Conservation (phyloP, 2,797 vertebrate genomes). For the Centroberyx gerrardi region DNA sequence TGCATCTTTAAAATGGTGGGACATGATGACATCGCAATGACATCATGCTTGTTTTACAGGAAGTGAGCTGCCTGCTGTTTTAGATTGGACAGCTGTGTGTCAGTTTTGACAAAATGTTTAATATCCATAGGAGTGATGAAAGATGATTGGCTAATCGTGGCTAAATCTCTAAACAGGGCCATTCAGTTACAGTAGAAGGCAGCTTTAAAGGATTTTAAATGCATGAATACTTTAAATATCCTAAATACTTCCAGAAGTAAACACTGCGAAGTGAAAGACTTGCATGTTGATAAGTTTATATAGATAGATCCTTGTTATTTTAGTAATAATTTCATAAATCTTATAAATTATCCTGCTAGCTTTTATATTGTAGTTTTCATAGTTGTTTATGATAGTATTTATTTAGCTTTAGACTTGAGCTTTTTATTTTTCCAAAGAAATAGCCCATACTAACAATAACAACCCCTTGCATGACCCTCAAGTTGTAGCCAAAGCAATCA, state of each 20-base stretch:
- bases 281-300: constrained; percentile 56
- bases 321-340: constrained; percentile 1
- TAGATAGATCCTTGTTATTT: constrained; percentile 30
- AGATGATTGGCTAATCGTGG: constrained; percentile 32
- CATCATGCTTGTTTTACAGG: constrained; percentile 80
- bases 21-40: constrained; percentile 77
- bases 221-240: constrained; percentile 46
- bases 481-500: constrained; percentile 59
- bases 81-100: constrained; percentile 61
- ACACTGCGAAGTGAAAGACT: constrained; percentile 18
- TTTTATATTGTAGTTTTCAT: background rate
- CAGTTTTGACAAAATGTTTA: constrained; percentile 28
- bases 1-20: constrained; percentile 92
- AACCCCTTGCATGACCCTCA: constrained; percentile 73
- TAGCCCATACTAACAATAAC: constrained; percentile 40
- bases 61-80: constrained; percentile 75
- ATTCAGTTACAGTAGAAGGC: constrained; percentile 8
- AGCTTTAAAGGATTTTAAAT: constrained; percentile 38
- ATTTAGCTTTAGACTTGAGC: background rate
- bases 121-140: constrained; percentile 17
- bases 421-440: constrained; percentile 29
- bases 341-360: constrained; percentile 26
- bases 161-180: constrained; percentile 31
- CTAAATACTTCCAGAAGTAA: constrained; percentile 17
- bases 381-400: constrained; percentile 17